Evolutionary conservation across 2,113 vertebrate genomes (phyloP).

Genomic region (Redunca redunca): DNA sequence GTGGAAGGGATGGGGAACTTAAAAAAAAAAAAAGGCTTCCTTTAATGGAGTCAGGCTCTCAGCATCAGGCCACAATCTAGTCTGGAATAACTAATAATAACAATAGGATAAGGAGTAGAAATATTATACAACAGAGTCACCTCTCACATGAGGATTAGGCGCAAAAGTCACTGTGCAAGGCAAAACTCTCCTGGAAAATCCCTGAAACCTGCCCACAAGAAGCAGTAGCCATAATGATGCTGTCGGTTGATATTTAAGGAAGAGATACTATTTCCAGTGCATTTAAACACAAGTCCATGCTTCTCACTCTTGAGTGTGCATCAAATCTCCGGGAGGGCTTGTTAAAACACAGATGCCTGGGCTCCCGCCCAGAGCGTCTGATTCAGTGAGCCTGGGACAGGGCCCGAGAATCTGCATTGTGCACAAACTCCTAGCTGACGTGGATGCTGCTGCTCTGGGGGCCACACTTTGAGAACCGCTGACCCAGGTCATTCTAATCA

Average conservation of each 20-base stretch:
- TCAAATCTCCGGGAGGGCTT: too few relatives aligned
- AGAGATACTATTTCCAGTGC: neutral
- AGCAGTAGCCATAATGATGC: neutral
- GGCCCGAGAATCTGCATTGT: fast-evolving
- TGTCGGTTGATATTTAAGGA: neutral
- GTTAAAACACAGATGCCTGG: neutral
- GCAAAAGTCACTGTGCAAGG: neutral
- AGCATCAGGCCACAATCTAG: neutral
- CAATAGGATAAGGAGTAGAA: neutral
- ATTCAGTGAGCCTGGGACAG: neutral
- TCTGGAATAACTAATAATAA: neutral
- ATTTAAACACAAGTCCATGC: neutral
- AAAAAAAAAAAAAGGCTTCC: neutral
- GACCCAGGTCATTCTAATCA: neutral
- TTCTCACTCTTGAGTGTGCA: neutral
- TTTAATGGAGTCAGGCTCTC: neutral
- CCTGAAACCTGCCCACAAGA: neutral
- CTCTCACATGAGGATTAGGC: neutral
- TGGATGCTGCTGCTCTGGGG: neutral
- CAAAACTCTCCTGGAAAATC: neutral
- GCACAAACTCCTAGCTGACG: neutral
- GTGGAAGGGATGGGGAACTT: neutral
- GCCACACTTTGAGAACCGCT: neutral
- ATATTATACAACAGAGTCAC: too few relatives aligned
- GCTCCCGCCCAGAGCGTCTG: fast-evolving